Percentiles rank a stretch among this genome's conserved stretches.
phyloP scores from a whole-genome alignment of 2,888 invertebrate species.

The Philereme transversata region DNA sequence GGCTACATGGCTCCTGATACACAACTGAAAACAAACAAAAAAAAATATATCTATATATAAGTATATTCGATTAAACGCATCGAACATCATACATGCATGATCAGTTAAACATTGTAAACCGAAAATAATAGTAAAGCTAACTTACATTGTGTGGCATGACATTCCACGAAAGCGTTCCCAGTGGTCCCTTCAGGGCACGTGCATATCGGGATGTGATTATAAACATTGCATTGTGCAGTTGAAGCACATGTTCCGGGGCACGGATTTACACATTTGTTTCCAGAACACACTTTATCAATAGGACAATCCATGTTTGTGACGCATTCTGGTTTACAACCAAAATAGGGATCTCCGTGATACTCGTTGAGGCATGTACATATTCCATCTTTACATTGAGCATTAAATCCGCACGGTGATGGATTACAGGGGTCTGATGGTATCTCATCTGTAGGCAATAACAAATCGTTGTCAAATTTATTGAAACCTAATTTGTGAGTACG shows the following conservation, averaged over 20 bases:
- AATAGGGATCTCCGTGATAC: conserved; percentile 89
- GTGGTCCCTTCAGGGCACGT: conserved; percentile 86
- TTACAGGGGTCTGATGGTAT: conserved; percentile 85
- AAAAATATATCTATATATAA: too few relatives aligned
- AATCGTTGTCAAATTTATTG: not conserved
- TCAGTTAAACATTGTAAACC: too few relatives aligned
- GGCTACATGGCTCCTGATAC: conserved; percentile 84
- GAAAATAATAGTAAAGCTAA: conserved; percentile 1
- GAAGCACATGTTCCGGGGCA: conserved; percentile 88
- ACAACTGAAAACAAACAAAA: conserved; percentile 54
- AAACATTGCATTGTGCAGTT: conserved; percentile 83
- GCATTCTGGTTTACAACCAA: conserved; percentile 91
- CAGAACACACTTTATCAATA: conserved; percentile 87
- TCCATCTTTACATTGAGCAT: conserved; percentile 86
- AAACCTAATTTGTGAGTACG: not conserved
- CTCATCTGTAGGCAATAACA: conserved; percentile 62
- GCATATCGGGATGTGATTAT: conserved; percentile 87
- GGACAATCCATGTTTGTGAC: conserved; percentile 89
- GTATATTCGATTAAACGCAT: not conserved
- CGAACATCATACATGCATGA: too few relatives aligned
- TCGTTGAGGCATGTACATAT: conserved; percentile 88
- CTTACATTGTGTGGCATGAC: conserved; percentile 83
- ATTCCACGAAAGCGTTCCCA: conserved; percentile 88
- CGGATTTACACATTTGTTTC: conserved; percentile 89
- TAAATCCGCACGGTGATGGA: conserved; percentile 88